Base-by-base conservation (phyloP, 1,140 invertebrate species). In the Meloidogyne hapla region DNA sequence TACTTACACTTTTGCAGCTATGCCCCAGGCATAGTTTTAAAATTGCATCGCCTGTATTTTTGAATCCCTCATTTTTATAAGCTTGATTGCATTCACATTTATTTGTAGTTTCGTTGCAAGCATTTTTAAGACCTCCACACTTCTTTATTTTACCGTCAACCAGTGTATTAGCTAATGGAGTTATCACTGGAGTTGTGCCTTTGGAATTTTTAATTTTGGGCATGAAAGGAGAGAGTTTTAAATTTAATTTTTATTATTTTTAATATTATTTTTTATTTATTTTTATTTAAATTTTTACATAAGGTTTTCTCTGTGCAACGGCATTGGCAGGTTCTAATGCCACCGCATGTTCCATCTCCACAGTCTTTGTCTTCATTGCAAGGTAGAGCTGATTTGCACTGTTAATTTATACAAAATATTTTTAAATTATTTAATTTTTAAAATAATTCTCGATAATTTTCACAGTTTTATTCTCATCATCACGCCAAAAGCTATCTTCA, bases 111-210 rank as follows among this genome's bases (percentile, higher is more conserved):
- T 67, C 65, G 8, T 67, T 67, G 6, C 65, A 67, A n/a, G 65
- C 65, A 42, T 67, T 67, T 33, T 33, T 42, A 33, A 67, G 40
- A 18, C 65, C 65, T 6, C 65, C 65, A 42, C 65, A 67, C 0
- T n/a, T n/a, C 8, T 56, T 56, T 1, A 18, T 18, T 21, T 5
- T n/a, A n/a, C 48, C 48, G 5, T n/a, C 18, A 56, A 6, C 12
- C 4, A 56, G 18, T 56, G 48, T 21, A 21, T 5, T 56, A 56
- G n/a, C 6, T 21, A 56, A 56, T 21, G 2, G 48, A n/a, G 48
- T n/a, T n/a, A 56, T 0, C n/a, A 3, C 48, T 21, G 48, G 48
- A 56, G 48, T 56, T 15, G 18, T n/a, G 9, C 33, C 33, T n/a
- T n/a, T 33, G 33, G 1, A 33, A 33, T 33, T 33, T 33, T n/a